Conservation (phyloP, 2,888 invertebrate genomes). For the Macaria notata region DNA sequence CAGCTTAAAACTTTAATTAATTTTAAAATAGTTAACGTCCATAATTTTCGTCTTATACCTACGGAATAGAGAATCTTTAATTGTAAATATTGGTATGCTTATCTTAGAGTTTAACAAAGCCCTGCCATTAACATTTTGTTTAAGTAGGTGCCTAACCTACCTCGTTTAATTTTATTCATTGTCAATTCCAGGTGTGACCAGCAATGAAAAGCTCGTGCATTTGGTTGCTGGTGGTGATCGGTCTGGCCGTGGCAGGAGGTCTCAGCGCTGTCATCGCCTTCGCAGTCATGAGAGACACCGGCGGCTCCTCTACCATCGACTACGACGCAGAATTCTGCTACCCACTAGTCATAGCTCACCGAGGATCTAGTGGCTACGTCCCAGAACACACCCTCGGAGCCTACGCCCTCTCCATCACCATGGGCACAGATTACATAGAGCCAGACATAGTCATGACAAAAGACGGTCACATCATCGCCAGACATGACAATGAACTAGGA, state of each 20-base stretch:
- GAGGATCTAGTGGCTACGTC: slow-evolving; percentile 71
- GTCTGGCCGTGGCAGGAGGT: slow-evolving; percentile 29
- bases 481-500: slow-evolving; percentile 70
- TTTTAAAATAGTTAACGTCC: too few species aligned
- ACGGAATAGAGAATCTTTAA: too few species aligned
- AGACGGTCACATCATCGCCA: slow-evolving; percentile 65
- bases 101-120: too few species aligned
- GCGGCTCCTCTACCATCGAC: slow-evolving; percentile 27
- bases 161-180: background rate
- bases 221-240: slow-evolving; percentile 36
- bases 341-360: slow-evolving; percentile 65
- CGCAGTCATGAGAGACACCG: slow-evolving; percentile 32
- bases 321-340: slow-evolving; percentile 55
- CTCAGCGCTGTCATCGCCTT: slow-evolving; percentile 35
- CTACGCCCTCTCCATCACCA: slow-evolving; percentile 68
- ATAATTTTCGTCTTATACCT: too few species aligned
- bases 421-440: slow-evolving; percentile 73
- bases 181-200: slow-evolving; percentile 9
- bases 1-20: too few species aligned
- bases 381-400: slow-evolving; percentile 74
- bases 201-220: slow-evolving; percentile 23
- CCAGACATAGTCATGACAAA: slow-evolving; percentile 72
- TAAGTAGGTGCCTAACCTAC: too few species aligned
- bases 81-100: too few species aligned
- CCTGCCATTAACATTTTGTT: too few species aligned